phyloP scores from a whole-genome alignment of 2,797 vertebrate genomes.

The Todus mexicanus region DNA sequence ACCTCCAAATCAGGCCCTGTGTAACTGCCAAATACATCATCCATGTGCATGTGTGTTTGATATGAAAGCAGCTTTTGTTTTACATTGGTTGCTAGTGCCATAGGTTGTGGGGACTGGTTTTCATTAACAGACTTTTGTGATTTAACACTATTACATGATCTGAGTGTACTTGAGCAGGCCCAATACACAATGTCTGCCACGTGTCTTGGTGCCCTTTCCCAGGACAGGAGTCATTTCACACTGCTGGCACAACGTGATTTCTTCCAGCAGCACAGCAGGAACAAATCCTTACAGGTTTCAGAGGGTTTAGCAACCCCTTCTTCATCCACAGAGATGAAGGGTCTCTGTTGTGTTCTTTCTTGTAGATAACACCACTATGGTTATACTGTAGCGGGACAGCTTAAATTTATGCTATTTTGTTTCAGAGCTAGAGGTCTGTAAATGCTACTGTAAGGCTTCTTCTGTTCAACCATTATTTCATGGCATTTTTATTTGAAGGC shows the following conservation, averaged over 20 bases:
- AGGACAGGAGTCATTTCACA: neutral
- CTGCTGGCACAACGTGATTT: neutral
- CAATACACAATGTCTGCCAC: neutral
- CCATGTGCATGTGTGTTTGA: neutral
- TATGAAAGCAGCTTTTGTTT: conserved; percentile 63
- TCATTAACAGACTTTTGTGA: conserved; percentile 53
- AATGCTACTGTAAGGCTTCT: conserved; percentile 16
- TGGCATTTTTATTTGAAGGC: conserved; percentile 38
- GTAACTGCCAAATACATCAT: neutral
- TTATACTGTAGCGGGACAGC: neutral
- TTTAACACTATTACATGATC: conserved; percentile 45
- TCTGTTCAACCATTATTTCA: neutral
- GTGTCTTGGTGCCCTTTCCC: conserved; percentile 8
- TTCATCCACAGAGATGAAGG: neutral
- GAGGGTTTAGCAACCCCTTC: neutral
- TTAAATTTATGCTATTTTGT: neutral
- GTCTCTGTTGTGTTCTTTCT: neutral
- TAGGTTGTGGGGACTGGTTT: conserved; percentile 39
- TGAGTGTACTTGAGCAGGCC: neutral
- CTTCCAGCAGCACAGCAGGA: neutral
- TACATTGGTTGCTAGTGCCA: neutral
- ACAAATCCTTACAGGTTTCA: neutral
- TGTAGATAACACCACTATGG: neutral
- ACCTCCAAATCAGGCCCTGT: neutral
- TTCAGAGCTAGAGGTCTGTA: neutral